Evolutionary conservation across 2,113 vertebrate genomes (phyloP).

Genomic region (Mormoops blainvillei): DNA sequence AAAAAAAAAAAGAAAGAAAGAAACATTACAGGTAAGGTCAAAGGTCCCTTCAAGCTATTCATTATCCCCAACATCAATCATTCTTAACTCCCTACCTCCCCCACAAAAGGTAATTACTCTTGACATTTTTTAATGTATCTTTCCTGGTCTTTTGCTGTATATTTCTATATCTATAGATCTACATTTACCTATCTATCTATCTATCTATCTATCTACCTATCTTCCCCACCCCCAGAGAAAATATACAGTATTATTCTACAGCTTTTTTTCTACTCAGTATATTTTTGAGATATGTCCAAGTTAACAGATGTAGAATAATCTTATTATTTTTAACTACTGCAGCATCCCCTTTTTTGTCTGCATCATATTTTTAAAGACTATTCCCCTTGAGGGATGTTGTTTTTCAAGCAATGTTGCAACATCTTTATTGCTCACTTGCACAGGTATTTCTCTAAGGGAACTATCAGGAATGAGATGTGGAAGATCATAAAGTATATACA

Average conservation of each 20-base stretch:
- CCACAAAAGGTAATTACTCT: neutral
- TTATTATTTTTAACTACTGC: neutral
- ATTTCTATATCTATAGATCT: neutral
- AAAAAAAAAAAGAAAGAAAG: neutral
- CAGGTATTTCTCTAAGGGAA: neutral
- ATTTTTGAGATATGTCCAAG: neutral
- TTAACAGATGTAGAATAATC: neutral
- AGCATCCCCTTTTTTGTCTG: neutral
- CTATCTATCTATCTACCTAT: neutral
- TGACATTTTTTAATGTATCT: neutral
- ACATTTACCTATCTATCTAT: neutral
- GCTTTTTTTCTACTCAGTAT: neutral
- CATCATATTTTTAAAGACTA: neutral
- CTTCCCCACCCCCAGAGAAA: neutral
- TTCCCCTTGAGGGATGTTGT: neutral
- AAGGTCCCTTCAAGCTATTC: neutral
- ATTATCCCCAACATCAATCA: neutral
- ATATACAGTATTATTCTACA: neutral
- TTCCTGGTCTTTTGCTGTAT: neutral
- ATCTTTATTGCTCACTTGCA: neutral
- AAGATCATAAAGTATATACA: neutral
- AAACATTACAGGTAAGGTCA: neutral
- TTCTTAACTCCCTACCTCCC: neutral
- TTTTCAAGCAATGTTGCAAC: neutral
- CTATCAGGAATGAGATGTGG: neutral